These are phyloP conservation scores for Laothoe populi DNA, from an alignment of 2,888 invertebrate species.

Conservation along the genomic window DNA sequence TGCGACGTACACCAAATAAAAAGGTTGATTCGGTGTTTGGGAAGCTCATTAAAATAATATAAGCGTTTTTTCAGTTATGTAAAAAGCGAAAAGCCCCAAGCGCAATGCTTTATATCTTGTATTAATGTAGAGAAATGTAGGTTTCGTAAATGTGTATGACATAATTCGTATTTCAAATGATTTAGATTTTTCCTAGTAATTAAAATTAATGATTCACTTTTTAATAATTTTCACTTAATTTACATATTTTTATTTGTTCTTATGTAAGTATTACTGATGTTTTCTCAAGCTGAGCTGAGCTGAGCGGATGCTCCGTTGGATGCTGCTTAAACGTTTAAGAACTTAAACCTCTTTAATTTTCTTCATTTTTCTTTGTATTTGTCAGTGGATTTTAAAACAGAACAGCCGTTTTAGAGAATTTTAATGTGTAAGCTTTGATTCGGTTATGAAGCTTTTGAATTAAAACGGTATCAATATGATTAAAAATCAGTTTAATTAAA, in stretches of 20 bases:
- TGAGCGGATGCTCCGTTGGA: background rate
- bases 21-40: constrained; percentile 39
- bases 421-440: background rate
- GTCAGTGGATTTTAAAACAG: background rate
- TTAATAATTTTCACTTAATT: too few species aligned
- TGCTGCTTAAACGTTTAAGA: constrained; percentile 10
- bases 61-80: background rate
- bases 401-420: constrained; percentile 2
- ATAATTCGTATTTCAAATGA: too few species aligned
- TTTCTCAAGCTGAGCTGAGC: too few species aligned
- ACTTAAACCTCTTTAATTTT: constrained; percentile 17
- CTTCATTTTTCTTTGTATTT: constrained; percentile 8
- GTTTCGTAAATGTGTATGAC: too few species aligned
- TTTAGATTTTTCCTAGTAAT: too few species aligned
- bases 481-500: background rate
- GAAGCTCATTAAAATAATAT: constrained; percentile 22
- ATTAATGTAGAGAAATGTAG: too few species aligned
- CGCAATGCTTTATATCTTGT: background rate
- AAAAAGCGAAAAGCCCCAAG: background rate
- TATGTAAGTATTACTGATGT: too few species aligned
- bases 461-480: background rate
- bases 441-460: constrained; percentile 1
- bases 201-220: too few species aligned
- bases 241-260: too few species aligned
- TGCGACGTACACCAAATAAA: constrained; percentile 42